phyloP scores from a whole-genome alignment of 2,888 invertebrate genomes.

The Masnerella sp. region DNA sequence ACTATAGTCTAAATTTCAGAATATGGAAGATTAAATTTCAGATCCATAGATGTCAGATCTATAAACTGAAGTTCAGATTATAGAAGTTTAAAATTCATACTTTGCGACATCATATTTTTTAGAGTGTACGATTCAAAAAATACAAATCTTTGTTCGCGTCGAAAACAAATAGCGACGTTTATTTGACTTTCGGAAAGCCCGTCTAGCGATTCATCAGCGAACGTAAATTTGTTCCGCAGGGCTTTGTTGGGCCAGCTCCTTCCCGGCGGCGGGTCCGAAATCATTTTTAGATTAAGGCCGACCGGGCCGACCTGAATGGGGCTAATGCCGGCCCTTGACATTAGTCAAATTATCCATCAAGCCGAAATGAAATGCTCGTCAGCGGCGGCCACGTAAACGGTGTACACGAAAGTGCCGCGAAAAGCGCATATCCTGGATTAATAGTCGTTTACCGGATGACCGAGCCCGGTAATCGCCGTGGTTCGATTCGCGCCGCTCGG shows the following conservation, averaged over 20 bases:
- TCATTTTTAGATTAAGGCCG: constrained; percentile 27
- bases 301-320: constrained; percentile 17
- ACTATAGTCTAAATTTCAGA: too few relatives aligned
- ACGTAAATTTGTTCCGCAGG: constrained; percentile 21
- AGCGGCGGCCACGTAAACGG: constrained; percentile 27
- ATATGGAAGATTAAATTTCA: too few relatives aligned
- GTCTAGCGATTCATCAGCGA: too few relatives aligned
- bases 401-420: constrained; percentile 64
- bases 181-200: too few relatives aligned
- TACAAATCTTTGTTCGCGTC: too few relatives aligned
- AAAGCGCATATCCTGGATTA: constrained; percentile 76
- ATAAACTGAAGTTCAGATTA: too few relatives aligned
- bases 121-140: too few relatives aligned
- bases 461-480: constrained; percentile 73
- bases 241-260: background rate
- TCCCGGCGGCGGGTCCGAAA: background rate
- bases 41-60: too few relatives aligned
- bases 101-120: too few relatives aligned
- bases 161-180: too few relatives aligned
- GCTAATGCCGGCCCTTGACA: constrained; percentile 31
- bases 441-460: constrained; percentile 77
- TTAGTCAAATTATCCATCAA: constrained; percentile 49
- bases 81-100: too few relatives aligned
- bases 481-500: constrained; percentile 65
- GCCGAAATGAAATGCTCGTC: constrained; percentile 49